Conservation (phyloP, 1,140 invertebrate genomes). For the Mizuhopecten yessoensis region DNA sequence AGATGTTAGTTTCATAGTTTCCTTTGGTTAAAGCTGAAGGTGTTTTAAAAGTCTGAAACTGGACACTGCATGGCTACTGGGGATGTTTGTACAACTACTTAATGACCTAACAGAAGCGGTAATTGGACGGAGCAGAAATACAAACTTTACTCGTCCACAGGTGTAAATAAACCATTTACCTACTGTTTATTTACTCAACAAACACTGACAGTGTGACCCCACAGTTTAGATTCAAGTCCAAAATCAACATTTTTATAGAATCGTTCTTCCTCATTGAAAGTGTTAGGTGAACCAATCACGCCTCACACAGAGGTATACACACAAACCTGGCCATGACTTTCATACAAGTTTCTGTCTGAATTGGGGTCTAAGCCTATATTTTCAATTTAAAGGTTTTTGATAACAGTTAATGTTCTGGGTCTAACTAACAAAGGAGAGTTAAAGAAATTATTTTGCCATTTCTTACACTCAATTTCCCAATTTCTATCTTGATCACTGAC, state of each 20-base stretch:
- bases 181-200: not conserved
- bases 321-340: not conserved
- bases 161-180: slow-evolving; percentile 3
- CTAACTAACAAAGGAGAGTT: not conserved
- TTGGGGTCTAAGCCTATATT: not conserved
- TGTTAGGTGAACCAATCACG: not conserved
- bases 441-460: slow-evolving; percentile 21
- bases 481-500: not conserved
- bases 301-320: not conserved
- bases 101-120: not conserved
- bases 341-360: not conserved
- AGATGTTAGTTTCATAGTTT: not conserved
- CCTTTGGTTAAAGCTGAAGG: not conserved
- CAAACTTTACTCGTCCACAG: not conserved
- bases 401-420: slow-evolving; percentile 39
- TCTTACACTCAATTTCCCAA: slow-evolving; percentile 14
- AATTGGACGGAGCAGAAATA: slow-evolving; percentile 1
- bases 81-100: not conserved
- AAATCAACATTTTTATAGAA: slow-evolving; percentile 36
- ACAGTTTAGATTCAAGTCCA: slow-evolving; percentile 14
- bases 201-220: not conserved
- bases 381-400: slow-evolving; percentile 39
- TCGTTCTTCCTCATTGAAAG: not conserved
- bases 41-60: not conserved
- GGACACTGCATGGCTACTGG: slow-evolving; percentile 8